A percentile compares a stretch with the other conserved stretches of the same genome.
phyloP scores from a whole-genome alignment of 1,140 invertebrate species.

The Micrasema minimum region DNA sequence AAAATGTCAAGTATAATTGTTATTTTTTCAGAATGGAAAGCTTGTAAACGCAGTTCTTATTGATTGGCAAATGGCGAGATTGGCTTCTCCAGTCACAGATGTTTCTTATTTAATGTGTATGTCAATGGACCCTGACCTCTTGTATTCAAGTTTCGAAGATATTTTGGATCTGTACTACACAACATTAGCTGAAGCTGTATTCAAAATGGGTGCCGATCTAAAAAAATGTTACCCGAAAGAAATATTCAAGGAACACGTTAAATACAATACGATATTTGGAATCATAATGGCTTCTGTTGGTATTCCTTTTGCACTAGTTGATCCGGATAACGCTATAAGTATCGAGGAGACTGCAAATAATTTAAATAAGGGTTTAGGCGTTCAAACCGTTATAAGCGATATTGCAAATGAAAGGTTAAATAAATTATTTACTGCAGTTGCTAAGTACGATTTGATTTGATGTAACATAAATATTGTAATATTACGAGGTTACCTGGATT shows the following conservation, averaged over 20 bases:
- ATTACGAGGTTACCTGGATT: no score
- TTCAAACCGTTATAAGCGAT: neutral
- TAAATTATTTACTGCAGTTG: neutral
- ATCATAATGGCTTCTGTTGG: neutral
- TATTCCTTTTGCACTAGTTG: neutral
- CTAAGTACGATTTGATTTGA: neutral
- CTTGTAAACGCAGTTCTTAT: neutral
- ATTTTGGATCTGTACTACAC: constrained; percentile 4
- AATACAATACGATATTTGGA: neutral
- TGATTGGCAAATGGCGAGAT: constrained; percentile 6
- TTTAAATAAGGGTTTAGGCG: neutral
- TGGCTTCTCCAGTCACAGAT: constrained; percentile 24
- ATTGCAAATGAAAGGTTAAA: neutral
- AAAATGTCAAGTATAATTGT: no score
- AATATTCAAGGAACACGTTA: constrained; percentile 1
- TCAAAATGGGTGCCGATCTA: neutral
- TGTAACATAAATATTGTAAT: no score
- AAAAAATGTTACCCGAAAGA: constrained; percentile 14
- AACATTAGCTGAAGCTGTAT: neutral
- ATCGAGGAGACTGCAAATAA: neutral
- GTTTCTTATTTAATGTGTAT: neutral
- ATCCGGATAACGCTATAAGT: neutral
- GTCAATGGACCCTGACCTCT: neutral
- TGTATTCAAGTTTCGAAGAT: neutral
- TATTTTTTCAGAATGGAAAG: neutral